Percentiles rank a stretch among this genome's conserved stretches.
phyloP scores from a whole-genome alignment of 2,797 vertebrate species.

The Rhincodon typus region DNA sequence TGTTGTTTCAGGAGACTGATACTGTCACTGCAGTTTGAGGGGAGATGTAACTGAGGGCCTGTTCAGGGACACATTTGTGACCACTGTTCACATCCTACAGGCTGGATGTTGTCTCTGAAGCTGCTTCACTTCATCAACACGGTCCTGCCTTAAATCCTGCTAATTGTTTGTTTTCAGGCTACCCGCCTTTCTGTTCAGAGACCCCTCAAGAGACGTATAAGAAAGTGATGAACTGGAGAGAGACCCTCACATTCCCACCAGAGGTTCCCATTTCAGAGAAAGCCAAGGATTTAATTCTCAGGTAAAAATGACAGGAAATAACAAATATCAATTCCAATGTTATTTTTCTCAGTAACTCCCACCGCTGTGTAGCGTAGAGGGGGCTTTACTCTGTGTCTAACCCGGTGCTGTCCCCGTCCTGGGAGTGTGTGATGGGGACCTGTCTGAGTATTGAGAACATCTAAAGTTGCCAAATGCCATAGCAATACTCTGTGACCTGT shows the following conservation, averaged over 20 bases:
- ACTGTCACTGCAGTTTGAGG: not conserved
- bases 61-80: not conserved
- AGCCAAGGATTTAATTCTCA: slow-evolving; percentile 95
- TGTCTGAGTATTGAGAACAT: too few species aligned
- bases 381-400: not conserved
- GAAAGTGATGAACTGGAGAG: slow-evolving; percentile 99
- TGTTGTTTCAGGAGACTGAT: not conserved
- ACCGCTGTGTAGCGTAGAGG: not conserved
- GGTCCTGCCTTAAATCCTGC: not conserved
- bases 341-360: not conserved
- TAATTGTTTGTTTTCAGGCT: slow-evolving; percentile 61
- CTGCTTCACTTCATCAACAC: not conserved
- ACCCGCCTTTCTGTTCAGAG: slow-evolving; percentile 96
- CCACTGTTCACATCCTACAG: not conserved
- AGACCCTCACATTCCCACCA: slow-evolving; percentile 89
- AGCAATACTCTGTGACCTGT: too few species aligned
- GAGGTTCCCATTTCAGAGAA: slow-evolving; percentile 97
- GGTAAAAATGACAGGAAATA: slow-evolving; percentile 54
- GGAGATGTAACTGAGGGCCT: not conserved
- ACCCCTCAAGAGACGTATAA: slow-evolving; percentile 97
- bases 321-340: too few species aligned
- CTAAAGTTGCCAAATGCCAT: too few species aligned
- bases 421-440: not conserved
- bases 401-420: not conserved
- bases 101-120: not conserved